Evolutionary conservation across 2,797 vertebrate genomes (phyloP).

Genomic region (Steatocranus sp.): DNA sequence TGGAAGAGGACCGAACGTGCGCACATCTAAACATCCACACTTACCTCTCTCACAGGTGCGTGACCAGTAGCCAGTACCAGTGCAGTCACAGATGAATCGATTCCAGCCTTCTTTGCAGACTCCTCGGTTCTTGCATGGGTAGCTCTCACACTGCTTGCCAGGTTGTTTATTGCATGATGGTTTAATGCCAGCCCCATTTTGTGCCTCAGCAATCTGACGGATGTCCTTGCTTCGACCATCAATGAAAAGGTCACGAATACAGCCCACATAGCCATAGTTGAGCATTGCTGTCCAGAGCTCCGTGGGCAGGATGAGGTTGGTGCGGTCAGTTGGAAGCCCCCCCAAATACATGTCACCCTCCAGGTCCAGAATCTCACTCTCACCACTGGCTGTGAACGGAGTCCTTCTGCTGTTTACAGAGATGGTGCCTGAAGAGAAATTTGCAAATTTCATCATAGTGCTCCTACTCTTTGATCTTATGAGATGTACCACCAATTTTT

Average conservation of each 20-base stretch:
- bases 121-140: conserved; percentile 93
- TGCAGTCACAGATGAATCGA: conserved; percentile 98
- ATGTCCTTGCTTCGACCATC: conserved; percentile 98
- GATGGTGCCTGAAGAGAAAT: conserved; percentile 84
- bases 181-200: conserved; percentile 95
- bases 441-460: not conserved
- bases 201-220: conserved; percentile 91
- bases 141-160: conserved; percentile 94
- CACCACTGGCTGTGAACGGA: conserved; percentile 94
- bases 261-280: conserved; percentile 97
- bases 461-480: not conserved
- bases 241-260: conserved; percentile 95
- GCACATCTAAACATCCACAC: not conserved
- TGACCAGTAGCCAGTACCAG: conserved; percentile 93
- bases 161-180: conserved; percentile 88
- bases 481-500: not conserved
- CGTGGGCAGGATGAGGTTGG: conserved; percentile 91
- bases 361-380: conserved; percentile 96
- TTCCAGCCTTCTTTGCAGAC: conserved; percentile 98
- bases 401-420: conserved; percentile 96
- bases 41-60: conserved; percentile 95
- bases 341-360: conserved; percentile 98
- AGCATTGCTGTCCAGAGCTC: conserved; percentile 99
- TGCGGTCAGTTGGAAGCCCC: conserved; percentile 89
- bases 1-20: not conserved